Evolutionary conservation across 2,113 vertebrate species (phyloP).

Genomic region (Gnathonemus longibarbis): DNA sequence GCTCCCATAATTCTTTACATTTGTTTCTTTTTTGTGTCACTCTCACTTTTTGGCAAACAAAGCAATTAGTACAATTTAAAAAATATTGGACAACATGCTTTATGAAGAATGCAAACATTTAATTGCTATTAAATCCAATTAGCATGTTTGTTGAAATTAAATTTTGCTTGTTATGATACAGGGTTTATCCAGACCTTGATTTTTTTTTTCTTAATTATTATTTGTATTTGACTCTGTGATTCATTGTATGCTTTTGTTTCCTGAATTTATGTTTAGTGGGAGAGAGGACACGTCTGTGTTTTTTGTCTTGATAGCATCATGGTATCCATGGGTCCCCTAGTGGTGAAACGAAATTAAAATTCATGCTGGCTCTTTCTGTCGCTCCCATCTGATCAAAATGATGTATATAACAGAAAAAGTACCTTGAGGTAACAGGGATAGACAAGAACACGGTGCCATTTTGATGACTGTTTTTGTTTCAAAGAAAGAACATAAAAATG

Average conservation of each 20-base stretch:
- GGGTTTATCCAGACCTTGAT: background rate
- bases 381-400: conserved; percentile 23
- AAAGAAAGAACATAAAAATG: background rate
- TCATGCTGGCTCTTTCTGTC: background rate
- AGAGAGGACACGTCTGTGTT: background rate
- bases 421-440: background rate
- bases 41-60: background rate
- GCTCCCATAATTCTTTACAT: background rate
- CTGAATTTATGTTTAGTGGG: too few species aligned
- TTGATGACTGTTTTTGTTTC: background rate
- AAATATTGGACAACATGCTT: background rate
- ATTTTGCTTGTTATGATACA: background rate
- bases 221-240: background rate
- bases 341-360: conserved; percentile 33
- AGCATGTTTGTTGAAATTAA: background rate
- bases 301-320: conserved; percentile 20
- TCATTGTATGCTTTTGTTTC: background rate
- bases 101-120: background rate
- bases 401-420: background rate
- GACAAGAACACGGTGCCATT: background rate
- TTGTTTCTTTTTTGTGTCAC: background rate
- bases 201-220: background rate
- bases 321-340: conserved; percentile 36
- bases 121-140: background rate
- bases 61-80: background rate